phyloP scores from a whole-genome alignment of 2,113 vertebrate genomes.

The Microcebus lehilahytsara region DNA sequence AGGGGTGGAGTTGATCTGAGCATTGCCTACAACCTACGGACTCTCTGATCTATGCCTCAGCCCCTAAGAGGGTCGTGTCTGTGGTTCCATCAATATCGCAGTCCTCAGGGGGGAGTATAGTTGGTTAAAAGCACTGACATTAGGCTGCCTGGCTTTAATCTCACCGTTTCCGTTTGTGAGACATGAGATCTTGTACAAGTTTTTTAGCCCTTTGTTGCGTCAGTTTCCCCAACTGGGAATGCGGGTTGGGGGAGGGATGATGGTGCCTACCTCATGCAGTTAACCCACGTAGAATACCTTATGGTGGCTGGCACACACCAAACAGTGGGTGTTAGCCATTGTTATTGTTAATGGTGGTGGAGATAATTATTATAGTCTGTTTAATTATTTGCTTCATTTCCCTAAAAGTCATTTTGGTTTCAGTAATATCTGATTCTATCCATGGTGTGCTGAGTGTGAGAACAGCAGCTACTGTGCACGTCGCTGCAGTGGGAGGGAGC shows the following conservation, averaged over 20 bases:
- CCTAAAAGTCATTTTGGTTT: background rate
- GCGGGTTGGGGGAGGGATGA: background rate
- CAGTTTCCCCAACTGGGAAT: background rate
- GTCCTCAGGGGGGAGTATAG: accelerated
- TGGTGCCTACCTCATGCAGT: background rate
- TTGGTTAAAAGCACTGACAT: background rate
- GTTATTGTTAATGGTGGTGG: background rate
- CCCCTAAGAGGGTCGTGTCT: background rate
- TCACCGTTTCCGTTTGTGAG: background rate
- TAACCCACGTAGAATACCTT: background rate
- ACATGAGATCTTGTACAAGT: background rate
- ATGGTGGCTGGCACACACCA: background rate
- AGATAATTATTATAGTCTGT: background rate
- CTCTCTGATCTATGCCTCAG: background rate
- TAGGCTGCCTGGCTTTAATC: background rate
- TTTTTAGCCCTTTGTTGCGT: background rate
- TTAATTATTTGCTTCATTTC: slow-evolving; percentile 24
- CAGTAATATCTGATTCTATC: background rate
- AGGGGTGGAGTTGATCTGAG: background rate
- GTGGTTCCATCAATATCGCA: background rate
- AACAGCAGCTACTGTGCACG: background rate
- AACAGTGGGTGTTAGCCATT: background rate
- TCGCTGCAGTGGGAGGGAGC: accelerated
- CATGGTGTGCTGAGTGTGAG: background rate
- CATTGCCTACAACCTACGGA: background rate